Base-by-base conservation (phyloP, 2,797 vertebrate genomes). In the Urocyon cinereoargenteus region DNA sequence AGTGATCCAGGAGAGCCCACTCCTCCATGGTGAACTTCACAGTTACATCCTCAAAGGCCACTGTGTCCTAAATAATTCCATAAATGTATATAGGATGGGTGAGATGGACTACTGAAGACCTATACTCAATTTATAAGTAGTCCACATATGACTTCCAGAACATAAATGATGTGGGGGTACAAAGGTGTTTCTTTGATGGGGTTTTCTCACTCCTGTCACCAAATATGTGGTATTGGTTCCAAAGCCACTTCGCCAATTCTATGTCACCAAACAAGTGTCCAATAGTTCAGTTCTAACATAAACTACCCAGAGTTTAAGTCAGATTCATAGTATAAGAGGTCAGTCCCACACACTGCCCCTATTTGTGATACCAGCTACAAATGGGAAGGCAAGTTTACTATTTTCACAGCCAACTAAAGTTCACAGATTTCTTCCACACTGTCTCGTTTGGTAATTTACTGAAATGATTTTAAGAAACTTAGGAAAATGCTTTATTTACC, bases 11-110 rank as follows among this genome's bases (percentile, higher is more conserved):
- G 18, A 97, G 70, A 55, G 84, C 88, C 97, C 88, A 97, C n/a
- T 95, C 97, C 75, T 97, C 96, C 66, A 78, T 45, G 81, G 49
- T 82, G 22, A 97, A 97, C n/a, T 86, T 95, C 79, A 97, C 91
- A 75, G 88, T 84, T 31, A 97, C 95, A 55, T 97, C 96, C 51
- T 97, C 86, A 85, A 96, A 97, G 45, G 36, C 59, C 82, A 97
- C 73, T 0, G 40, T 83, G 19, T 91, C 97, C 97, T 97, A 45
- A 79, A 94, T 86, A 11, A 88, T 34, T 19, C 45, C 90, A 91
- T 72, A 45, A 15, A 24, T 40, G 24, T 22, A 49, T 4, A 14
- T 12, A 55, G 18, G 45, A 68, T 57, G 31, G 34, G 31, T 53
- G 24, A 72, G 61, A 86, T 15, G 34, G 1, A 81, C 53, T 15